These are phyloP conservation scores for Formica selysi DNA, from an alignment of 1,140 invertebrate genomes.

Conservation along the genomic window DNA sequence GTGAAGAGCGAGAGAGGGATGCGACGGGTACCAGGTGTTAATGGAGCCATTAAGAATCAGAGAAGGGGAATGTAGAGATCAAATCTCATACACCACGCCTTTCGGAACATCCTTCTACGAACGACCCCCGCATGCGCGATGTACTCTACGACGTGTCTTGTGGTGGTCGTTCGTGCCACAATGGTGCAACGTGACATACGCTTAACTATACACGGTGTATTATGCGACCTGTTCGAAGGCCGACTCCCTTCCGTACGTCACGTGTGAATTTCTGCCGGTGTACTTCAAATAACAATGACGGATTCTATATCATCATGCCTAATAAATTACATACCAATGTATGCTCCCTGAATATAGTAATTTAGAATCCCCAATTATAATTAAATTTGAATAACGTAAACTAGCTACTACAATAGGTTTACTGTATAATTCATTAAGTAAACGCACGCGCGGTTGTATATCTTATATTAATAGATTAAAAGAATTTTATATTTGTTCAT, in stretches of 20 bases:
- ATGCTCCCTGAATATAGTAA: neutral
- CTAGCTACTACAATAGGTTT: neutral
- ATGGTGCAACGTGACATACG: constrained; percentile 27
- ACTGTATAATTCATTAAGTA: neutral
- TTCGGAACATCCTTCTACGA: constrained; percentile 52
- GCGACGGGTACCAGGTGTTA: neutral
- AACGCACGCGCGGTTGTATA: no score
- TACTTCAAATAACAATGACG: neutral
- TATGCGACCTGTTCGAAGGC: constrained; percentile 23
- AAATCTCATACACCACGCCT: constrained; percentile 65
- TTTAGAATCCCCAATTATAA: neutral
- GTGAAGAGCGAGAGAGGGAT: neutral
- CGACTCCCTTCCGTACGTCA: neutral
- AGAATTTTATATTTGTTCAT: neutral
- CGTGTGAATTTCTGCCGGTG: constrained; percentile 24
- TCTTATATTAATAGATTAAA: neutral
- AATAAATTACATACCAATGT: constrained; percentile 26
- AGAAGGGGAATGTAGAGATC: constrained; percentile 15
- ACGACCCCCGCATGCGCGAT: constrained; percentile 63
- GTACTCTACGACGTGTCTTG: neutral
- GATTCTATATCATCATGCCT: constrained; percentile 8
- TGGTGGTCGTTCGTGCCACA: constrained; percentile 15
- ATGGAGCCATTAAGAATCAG: constrained; percentile 16
- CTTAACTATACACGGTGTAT: constrained; percentile 30
- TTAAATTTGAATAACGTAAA: constrained; percentile 9